phyloP scores from a whole-genome alignment of 2,888 invertebrate genomes.

The Macaria notata region DNA sequence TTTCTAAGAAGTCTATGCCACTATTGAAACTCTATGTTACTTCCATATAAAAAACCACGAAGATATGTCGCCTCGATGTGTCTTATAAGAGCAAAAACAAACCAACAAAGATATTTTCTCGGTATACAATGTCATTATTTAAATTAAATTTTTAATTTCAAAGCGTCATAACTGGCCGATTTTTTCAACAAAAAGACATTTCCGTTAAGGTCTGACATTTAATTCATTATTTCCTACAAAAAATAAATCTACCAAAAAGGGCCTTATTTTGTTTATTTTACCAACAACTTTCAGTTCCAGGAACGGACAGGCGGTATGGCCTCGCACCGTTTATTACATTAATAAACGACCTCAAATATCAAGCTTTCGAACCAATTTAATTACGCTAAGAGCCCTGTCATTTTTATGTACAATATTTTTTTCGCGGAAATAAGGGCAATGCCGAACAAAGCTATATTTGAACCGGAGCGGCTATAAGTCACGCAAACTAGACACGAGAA shows the following conservation, averaged over 20 bases:
- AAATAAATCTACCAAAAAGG: background rate
- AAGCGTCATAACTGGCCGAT: background rate
- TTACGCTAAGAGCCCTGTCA: conserved; percentile 27
- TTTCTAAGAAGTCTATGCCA: no score
- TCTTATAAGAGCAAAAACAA: no score
- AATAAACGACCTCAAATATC: conserved; percentile 29
- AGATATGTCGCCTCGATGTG: no score
- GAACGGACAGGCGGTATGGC: conserved; percentile 23
- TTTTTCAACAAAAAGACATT: background rate
- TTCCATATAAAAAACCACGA: no score
- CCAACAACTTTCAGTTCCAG: conserved; percentile 32
- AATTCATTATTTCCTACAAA: background rate
- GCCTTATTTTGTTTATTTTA: background rate
- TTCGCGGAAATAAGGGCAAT: conserved; percentile 1
- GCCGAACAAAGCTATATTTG: background rate
- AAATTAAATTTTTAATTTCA: no score
- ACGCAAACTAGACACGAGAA: no score
- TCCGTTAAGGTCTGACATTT: background rate
- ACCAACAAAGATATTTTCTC: no score
- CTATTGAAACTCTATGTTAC: no score
- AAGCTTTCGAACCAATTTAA: conserved; percentile 26
- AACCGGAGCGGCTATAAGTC: no score
- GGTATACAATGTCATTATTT: no score
- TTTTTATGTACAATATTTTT: conserved; percentile 15
- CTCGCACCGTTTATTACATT: conserved; percentile 32